Evolutionary conservation across 2,797 vertebrate genomes (phyloP).

Genomic region (Leuciscus waleckii): DNA sequence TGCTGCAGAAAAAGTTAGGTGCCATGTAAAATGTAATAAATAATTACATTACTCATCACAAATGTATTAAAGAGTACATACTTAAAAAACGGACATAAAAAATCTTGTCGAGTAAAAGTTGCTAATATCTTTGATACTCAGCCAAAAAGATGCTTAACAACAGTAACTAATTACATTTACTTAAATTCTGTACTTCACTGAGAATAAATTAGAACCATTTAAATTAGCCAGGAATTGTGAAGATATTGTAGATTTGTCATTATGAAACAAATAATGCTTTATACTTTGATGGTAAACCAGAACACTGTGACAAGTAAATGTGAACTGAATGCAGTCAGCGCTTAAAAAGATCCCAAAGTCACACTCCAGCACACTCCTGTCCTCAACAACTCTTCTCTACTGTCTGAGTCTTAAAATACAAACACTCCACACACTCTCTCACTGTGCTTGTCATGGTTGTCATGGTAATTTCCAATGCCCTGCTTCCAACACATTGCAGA

Average conservation of each 20-base stretch:
- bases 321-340: neutral
- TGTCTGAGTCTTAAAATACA: constrained; percentile 62
- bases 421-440: constrained; percentile 59
- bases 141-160: neutral
- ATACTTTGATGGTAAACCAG: neutral
- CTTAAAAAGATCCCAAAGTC: neutral
- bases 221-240: neutral
- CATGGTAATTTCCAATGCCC: constrained; percentile 77
- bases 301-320: neutral
- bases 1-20: too few relatives aligned
- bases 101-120: too few relatives aligned
- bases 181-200: neutral
- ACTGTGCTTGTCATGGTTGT: constrained; percentile 75
- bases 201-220: neutral
- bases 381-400: constrained; percentile 41
- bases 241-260: neutral
- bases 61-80: neutral
- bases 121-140: neutral
- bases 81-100: too few relatives aligned
- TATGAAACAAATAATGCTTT: neutral
- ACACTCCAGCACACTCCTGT: neutral
- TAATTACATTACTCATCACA: neutral
- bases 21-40: neutral
- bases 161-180: neutral
- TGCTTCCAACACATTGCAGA: constrained; percentile 78